Conservation (phyloP, 2,113 vertebrate genomes). For the Ceyx melanurus region DNA sequence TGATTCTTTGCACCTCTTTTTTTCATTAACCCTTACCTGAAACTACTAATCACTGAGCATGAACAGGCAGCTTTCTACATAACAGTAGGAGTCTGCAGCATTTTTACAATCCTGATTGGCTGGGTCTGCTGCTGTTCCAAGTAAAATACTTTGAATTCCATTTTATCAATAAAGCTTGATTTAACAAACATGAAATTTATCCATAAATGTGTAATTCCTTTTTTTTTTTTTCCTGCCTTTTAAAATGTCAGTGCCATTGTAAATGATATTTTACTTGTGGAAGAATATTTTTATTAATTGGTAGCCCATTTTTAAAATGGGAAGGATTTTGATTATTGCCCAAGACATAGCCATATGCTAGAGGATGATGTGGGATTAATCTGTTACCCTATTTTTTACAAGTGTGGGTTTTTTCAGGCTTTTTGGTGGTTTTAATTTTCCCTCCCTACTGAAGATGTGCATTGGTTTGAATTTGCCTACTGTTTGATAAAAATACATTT, state of each 20-base stretch:
- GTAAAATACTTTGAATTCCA: slow-evolving; percentile 81
- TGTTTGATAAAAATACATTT: slow-evolving; percentile 77
- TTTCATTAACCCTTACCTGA: slow-evolving; percentile 70
- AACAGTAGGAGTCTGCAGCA: slow-evolving; percentile 71
- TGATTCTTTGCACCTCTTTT: slow-evolving; percentile 74
- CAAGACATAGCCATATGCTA: slow-evolving; percentile 64
- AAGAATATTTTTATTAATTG: slow-evolving; percentile 74
- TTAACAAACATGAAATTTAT: slow-evolving; percentile 82
- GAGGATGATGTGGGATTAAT: slow-evolving; percentile 61
- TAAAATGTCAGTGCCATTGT: slow-evolving; percentile 72
- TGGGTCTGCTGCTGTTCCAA: slow-evolving; percentile 84
- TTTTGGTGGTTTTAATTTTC: slow-evolving; percentile 20
- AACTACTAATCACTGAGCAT: slow-evolving; percentile 68
- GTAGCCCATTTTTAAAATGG: slow-evolving; percentile 76
- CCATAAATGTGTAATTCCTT: slow-evolving; percentile 80
- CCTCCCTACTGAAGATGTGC: slow-evolving; percentile 60
- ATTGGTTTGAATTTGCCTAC: slow-evolving; percentile 76
- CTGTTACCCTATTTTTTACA: slow-evolving; percentile 61
- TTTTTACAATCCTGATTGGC: slow-evolving; percentile 79
- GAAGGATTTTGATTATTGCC: slow-evolving; percentile 65
- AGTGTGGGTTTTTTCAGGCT: slow-evolving; percentile 67
- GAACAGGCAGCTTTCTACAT: slow-evolving; percentile 73
- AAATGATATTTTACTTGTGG: slow-evolving; percentile 72
- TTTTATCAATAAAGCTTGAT: slow-evolving; percentile 89
- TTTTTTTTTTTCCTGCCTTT: slow-evolving; percentile 70